phyloP scores from a whole-genome alignment of 1,140 invertebrate genomes.

The Ladona fulva region DNA sequence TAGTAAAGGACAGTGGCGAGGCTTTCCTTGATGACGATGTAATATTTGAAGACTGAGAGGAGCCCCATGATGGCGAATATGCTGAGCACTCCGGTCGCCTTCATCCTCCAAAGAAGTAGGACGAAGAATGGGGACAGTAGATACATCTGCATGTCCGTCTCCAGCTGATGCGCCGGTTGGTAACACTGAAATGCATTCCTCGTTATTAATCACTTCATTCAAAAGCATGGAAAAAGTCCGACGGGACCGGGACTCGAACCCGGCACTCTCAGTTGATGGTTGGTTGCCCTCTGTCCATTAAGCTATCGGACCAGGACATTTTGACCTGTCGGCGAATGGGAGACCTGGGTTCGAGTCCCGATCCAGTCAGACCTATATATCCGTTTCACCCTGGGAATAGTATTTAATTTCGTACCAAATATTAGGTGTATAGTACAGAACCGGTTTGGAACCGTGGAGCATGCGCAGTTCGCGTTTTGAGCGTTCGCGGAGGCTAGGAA shows the following conservation, averaged over 20 bases:
- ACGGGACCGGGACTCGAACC: too few relatives aligned
- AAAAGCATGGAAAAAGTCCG: not conserved
- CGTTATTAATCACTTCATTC: not conserved
- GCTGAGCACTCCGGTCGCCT: slow-evolving; percentile 43
- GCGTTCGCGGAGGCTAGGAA: too few relatives aligned
- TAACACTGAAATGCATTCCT: slow-evolving; percentile 44
- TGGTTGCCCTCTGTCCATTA: too few relatives aligned
- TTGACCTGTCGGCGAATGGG: too few relatives aligned
- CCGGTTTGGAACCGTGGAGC: too few relatives aligned
- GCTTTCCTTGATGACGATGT: slow-evolving; percentile 41
- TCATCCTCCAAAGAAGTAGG: slow-evolving; percentile 52
- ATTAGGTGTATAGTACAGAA: too few relatives aligned
- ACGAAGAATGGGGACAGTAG: slow-evolving; percentile 56
- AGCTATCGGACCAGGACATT: too few relatives aligned
- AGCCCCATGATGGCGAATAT: slow-evolving; percentile 41
- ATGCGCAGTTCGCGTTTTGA: too few relatives aligned
- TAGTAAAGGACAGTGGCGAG: not conserved
- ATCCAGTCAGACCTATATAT: not conserved
- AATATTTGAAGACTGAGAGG: slow-evolving; percentile 54
- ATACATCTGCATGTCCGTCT: slow-evolving; percentile 74
- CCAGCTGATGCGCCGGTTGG: slow-evolving; percentile 58
- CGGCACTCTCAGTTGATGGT: too few relatives aligned
- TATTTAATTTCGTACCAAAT: too few relatives aligned
- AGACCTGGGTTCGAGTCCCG: not conserved
- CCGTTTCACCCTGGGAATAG: too few relatives aligned